Percentiles rank a stretch among this genome's conserved stretches.
phyloP scores from a whole-genome alignment of 2,113 vertebrate genomes.

The Corvus cornix region DNA sequence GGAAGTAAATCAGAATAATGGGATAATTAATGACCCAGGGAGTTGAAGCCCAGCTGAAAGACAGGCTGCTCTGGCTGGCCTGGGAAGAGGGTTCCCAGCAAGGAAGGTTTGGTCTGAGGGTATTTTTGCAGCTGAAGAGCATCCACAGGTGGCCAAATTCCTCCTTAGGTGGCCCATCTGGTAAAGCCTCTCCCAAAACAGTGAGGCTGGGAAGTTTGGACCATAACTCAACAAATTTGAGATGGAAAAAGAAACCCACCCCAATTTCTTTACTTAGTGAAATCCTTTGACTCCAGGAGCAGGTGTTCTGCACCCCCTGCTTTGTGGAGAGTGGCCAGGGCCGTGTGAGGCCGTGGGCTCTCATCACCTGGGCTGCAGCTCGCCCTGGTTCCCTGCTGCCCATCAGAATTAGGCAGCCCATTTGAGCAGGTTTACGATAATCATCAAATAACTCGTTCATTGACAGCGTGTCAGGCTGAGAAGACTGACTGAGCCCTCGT shows the following conservation, averaged over 20 bases:
- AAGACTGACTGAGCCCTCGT: slow-evolving; percentile 29
- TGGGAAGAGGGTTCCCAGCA: neutral
- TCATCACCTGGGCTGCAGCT: neutral
- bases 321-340: neutral
- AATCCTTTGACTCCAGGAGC: neutral
- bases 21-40: neutral
- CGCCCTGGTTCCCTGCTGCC: neutral
- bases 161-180: neutral
- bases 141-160: neutral
- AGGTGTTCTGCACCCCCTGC: neutral
- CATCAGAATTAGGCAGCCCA: neutral
- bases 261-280: neutral
- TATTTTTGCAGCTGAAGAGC: neutral
- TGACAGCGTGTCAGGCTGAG: slow-evolving; percentile 19
- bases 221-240: neutral
- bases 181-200: neutral
- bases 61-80: neutral
- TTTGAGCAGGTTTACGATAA: slow-evolving; percentile 8
- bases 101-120: neutral
- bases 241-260: fast-evolving
- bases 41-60: neutral
- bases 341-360: neutral
- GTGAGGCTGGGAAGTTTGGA: neutral
- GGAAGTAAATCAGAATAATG: neutral
- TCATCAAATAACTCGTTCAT: slow-evolving; percentile 9